These are phyloP conservation scores for Uromys caudimaculatus DNA, from an alignment of 2,797 vertebrate species.

Conservation along the genomic window DNA sequence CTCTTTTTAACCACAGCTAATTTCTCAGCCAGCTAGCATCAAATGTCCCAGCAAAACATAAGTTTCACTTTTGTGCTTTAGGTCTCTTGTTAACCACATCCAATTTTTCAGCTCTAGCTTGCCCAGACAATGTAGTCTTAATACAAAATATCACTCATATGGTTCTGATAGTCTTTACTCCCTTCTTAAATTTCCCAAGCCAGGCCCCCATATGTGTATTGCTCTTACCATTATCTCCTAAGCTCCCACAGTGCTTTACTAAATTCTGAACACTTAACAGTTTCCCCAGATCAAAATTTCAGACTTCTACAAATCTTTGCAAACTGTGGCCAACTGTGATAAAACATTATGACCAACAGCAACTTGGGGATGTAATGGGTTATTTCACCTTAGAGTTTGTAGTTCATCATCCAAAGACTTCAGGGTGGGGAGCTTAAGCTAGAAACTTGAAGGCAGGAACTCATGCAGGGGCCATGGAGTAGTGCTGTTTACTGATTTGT, in stretches of 20 bases:
- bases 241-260: neutral
- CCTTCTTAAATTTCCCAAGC: neutral
- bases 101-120: neutral
- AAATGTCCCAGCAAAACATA: neutral
- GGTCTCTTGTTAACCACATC: neutral
- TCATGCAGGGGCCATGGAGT: no score
- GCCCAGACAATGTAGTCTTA: neutral
- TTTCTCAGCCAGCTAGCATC: neutral
- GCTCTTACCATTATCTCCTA: neutral
- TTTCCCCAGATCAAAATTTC: neutral
- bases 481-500: neutral
- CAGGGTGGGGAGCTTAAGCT: neutral
- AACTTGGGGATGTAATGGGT: neutral
- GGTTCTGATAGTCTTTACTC: neutral
- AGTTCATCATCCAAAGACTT: neutral
- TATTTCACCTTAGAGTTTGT: neutral
- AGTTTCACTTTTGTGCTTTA: neutral
- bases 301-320: neutral
- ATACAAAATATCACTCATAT: neutral
- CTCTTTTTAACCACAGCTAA: neutral
- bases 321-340: neutral
- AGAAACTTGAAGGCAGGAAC: neutral
- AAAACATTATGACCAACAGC: neutral
- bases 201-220: no score
- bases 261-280: neutral